phyloP scores from a whole-genome alignment of 2,888 invertebrate genomes.

The Tridacna crocea region DNA sequence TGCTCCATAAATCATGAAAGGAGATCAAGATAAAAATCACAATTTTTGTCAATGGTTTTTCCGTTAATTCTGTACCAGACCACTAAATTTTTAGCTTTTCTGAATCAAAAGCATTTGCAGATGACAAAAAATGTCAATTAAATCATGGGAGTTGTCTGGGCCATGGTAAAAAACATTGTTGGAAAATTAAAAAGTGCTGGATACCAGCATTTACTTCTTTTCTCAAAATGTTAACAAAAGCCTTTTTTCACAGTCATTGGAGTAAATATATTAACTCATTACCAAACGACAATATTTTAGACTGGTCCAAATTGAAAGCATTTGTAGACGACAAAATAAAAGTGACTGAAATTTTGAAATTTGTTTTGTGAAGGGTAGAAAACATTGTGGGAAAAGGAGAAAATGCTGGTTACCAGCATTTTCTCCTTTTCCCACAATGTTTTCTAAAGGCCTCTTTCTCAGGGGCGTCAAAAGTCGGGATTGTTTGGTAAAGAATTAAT shows the following conservation, averaged over 20 bases:
- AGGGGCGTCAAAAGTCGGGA: no score
- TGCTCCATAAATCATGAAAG: not conserved
- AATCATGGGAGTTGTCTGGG: no score
- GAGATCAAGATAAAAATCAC: not conserved
- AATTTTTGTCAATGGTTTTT: not conserved
- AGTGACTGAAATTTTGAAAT: not conserved
- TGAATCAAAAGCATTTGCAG: not conserved
- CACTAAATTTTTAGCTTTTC: not conserved
- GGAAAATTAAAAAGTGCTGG: no score
- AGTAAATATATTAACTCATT: not conserved
- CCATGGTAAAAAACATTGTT: no score
- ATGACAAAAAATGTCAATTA: no score
- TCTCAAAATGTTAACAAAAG: no score
- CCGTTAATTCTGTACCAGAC: not conserved
- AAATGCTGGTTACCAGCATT: not conserved
- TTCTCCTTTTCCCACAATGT: not conserved
- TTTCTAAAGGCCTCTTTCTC: not conserved
- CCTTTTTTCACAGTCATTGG: no score
- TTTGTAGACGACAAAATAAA: not conserved
- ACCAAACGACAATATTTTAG: not conserved
- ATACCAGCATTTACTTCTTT: no score
- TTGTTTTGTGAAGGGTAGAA: not conserved
- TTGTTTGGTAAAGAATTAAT: no score
- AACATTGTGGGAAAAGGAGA: not conserved
- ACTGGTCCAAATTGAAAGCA: not conserved